Percentiles rank a stretch among this genome's conserved stretches.
phyloP scores from a whole-genome alignment of 2,797 vertebrate genomes.

The Gephyroberyx darwinii region DNA sequence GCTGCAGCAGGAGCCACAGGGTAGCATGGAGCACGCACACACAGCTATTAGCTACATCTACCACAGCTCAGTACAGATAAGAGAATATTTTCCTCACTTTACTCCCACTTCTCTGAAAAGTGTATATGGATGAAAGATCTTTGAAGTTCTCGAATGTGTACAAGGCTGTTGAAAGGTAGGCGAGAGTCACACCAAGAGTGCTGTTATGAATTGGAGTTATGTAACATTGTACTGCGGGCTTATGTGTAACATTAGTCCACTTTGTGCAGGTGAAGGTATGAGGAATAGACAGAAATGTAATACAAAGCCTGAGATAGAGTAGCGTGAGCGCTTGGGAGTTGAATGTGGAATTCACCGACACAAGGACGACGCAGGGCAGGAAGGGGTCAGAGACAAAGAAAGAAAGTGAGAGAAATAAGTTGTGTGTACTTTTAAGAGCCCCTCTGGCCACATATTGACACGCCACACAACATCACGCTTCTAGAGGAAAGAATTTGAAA shows the following conservation, averaged over 20 bases:
- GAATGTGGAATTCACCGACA: constrained; percentile 75
- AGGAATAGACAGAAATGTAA: constrained; percentile 27
- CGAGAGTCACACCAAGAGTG: constrained; percentile 59
- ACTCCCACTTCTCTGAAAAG: too few relatives aligned
- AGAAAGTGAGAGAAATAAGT: constrained; percentile 47
- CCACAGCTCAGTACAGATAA: constrained; percentile 5
- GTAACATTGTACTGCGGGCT: constrained; percentile 24
- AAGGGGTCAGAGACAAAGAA: constrained; percentile 47
- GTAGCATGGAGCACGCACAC: constrained; percentile 63
- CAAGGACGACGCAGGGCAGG: constrained; percentile 36
- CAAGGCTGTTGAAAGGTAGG: constrained; percentile 55
- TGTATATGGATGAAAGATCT: constrained; percentile 32
- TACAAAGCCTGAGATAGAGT: constrained; percentile 51
- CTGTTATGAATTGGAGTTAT: constrained; percentile 40
- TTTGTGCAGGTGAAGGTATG: constrained; percentile 40
- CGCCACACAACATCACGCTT: constrained; percentile 17
- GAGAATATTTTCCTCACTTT: constrained; percentile 6
- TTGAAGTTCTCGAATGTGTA: constrained; percentile 46
- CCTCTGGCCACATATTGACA: constrained; percentile 29
- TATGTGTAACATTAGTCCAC: constrained; percentile 34
- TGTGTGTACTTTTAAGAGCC: constrained; percentile 42
- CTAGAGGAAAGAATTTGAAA: constrained; percentile 16
- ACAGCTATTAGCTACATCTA: background rate
- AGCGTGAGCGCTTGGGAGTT: constrained; percentile 65
- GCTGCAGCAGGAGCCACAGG: constrained; percentile 75